phyloP scores from a whole-genome alignment of 1,140 invertebrate species.

The Eumeta japonica region DNA sequence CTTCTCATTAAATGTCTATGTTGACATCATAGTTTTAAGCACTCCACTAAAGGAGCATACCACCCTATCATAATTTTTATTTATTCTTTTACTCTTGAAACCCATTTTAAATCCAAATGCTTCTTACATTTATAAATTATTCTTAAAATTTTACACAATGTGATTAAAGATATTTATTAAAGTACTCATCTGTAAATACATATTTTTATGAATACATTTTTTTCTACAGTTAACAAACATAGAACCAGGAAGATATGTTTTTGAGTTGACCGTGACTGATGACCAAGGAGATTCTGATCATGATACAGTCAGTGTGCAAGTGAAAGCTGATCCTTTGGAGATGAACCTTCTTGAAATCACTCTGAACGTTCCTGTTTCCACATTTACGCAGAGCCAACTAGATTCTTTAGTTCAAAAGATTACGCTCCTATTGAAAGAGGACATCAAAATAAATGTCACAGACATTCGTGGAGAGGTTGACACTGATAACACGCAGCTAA shows the following conservation, averaged over 20 bases:
- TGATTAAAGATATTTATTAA: no score
- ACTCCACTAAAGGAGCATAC: no score
- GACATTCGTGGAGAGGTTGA: constrained; percentile 63
- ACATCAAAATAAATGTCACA: constrained; percentile 63
- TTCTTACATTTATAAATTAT: no score
- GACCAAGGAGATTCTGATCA: constrained; percentile 79
- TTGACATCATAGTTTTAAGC: no score
- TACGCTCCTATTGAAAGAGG: constrained; percentile 71
- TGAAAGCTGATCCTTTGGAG: constrained; percentile 77
- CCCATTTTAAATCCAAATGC: no score
- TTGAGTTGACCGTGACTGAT: constrained; percentile 84
- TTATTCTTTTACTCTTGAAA: no score
- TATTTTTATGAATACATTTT: no score
- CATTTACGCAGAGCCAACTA: constrained; percentile 74
- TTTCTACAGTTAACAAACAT: constrained; percentile 82
- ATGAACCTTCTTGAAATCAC: constrained; percentile 79
- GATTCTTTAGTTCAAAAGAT: constrained; percentile 74
- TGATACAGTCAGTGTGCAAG: constrained; percentile 82
- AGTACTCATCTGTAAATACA: no score
- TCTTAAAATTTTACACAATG: no score
- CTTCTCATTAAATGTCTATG: no score
- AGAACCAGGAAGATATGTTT: constrained; percentile 84
- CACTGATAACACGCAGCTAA: constrained; percentile 47
- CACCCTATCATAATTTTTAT: no score
- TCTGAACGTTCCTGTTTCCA: constrained; percentile 69